Base-by-base conservation (phyloP, 2,888 invertebrate genomes). In the Drosophila rubida region DNA sequence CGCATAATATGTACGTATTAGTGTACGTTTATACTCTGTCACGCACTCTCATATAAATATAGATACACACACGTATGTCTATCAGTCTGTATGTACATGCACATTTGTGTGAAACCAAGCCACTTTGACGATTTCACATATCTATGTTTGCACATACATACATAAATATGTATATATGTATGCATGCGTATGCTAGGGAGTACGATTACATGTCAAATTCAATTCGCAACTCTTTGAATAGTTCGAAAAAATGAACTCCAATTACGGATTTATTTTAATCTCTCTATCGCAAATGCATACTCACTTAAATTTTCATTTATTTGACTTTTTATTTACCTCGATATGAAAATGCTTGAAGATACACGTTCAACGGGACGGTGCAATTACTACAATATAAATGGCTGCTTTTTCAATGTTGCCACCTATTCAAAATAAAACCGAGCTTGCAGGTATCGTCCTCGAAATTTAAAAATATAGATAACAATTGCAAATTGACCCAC, bases 301-400 rank as follows among this genome's bases (percentile, higher is more conserved):
- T 45, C 32, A 9, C 13, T 39, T 32, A 37, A 41, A 30, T 6
- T 41, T 25, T 7, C 27, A 27, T 14, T 16, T 19, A 13, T 9
- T n/a, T 5, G 27, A 6, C 35, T 5, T 13, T 41, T 55, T 48
- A 53, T 11, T 1, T n/a, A 61, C 30, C 9, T 68, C 61, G 50
- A 37, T 61, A 49, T 59, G 51, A 72, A 71, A 80, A 68, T 65
- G 49, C 54, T 66, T 55, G 64, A 54, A 60, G 63, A 61, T 55
- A 62, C 74, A 84, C 75, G 64, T 69, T 69, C 49, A 62, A 80
- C 64, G 48, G 68, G 77, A 82, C 82, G 80, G 72, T 67, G 74
- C 61, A 63, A 65, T 75, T 73, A 71, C 74, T 71, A 66, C 62
- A 64, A 69, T 68, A 71, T 73, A 72, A 67, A 79, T 80, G 75